Evolutionary conservation across 2,113 vertebrate genomes (phyloP).

Genomic region (Suncus etruscus): DNA sequence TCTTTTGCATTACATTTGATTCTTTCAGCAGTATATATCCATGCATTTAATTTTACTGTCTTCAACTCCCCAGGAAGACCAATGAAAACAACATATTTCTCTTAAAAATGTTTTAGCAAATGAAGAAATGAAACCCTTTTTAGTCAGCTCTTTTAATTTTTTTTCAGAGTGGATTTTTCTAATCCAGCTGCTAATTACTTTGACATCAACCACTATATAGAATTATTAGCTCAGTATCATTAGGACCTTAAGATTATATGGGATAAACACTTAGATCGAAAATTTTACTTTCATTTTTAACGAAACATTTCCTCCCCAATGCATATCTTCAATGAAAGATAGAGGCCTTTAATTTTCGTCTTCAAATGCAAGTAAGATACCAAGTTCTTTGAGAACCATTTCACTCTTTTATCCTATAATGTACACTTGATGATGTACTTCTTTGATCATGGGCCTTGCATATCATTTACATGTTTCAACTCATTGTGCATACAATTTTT

Average conservation of each 20-base stretch:
- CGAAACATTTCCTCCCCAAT: no score
- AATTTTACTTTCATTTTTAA: background rate
- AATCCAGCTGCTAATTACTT: background rate
- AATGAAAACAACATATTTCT: constrained; percentile 48
- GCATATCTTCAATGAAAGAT: no score
- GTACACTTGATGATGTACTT: no score
- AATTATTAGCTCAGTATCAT: background rate
- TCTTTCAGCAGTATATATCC: constrained; percentile 40
- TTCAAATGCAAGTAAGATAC: constrained; percentile 31
- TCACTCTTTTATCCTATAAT: background rate
- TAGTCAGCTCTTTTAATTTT: constrained; percentile 37
- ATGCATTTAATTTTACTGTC: constrained; percentile 61
- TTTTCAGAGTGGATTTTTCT: background rate
- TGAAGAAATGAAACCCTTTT: constrained; percentile 53
- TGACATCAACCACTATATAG: background rate
- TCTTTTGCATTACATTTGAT: constrained; percentile 60
- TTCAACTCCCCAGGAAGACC: constrained; percentile 47
- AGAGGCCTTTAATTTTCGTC: background rate
- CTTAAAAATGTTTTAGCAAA: constrained; percentile 37
- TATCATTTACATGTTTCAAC: background rate
- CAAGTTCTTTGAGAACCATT: background rate
- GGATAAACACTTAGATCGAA: background rate
- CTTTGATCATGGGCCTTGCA: background rate
- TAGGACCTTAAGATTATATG: background rate
- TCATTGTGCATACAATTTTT: background rate